A percentile compares a stretch with the other conserved stretches of the same genome.
These are phyloP conservation scores for Tragulus kanchil DNA, from an alignment of 2,113 vertebrate genomes.

Conservation along the genomic window DNA sequence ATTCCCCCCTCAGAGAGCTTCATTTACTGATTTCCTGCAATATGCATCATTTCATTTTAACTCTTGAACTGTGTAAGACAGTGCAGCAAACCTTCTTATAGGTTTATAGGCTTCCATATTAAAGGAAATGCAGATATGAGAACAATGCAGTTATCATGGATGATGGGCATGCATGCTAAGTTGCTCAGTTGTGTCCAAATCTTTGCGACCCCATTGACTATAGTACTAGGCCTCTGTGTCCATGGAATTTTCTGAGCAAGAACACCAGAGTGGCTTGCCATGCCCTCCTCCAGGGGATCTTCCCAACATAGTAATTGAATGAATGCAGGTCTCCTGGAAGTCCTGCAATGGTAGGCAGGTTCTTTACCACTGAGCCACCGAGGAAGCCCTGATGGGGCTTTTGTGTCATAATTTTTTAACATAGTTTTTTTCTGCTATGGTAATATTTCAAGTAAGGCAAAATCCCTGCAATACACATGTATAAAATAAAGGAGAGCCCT, in stretches of 20 bases:
- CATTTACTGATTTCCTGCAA: constrained; percentile 11
- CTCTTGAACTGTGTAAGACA: not conserved
- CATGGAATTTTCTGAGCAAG: not conserved
- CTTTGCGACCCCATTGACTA: not conserved
- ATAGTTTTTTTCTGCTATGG: not conserved
- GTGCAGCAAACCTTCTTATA: not conserved
- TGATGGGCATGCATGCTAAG: not conserved
- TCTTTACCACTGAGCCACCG: not conserved
- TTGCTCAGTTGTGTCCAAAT: not conserved
- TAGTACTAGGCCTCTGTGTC: not conserved
- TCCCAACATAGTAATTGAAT: not conserved
- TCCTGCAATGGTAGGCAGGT: not conserved
- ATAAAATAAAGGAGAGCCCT: not conserved
- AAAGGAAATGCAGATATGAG: not conserved
- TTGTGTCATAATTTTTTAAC: not conserved
- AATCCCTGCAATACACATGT: not conserved
- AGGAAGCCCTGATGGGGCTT: not conserved
- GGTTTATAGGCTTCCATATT: not conserved
- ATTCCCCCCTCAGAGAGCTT: not conserved
- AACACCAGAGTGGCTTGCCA: not conserved
- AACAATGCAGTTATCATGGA: not conserved
- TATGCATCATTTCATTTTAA: constrained; percentile 32
- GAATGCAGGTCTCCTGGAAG: not conserved
- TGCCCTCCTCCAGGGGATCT: not conserved
- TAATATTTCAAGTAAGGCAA: not conserved